Percentiles rank a stretch among this genome's conserved stretches.
Conservation (phyloP, 2,888 invertebrate genomes). For the Ctenicera cuprea region DNA sequence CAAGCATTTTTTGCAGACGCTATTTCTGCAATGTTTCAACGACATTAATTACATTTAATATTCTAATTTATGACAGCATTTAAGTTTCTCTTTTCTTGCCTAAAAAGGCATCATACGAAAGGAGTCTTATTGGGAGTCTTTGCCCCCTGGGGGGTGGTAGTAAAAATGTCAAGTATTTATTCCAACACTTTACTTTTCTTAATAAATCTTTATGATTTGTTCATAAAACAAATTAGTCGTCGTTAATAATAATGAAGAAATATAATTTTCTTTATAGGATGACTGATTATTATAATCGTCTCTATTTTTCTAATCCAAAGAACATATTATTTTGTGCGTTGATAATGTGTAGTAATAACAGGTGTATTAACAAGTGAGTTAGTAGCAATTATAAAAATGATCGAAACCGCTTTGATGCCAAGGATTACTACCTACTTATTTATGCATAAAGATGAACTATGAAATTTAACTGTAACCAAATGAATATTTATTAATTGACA, state of each 20-base stretch:
- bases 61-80: background rate
- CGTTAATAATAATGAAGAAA: too few relatives aligned
- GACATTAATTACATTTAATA: too few relatives aligned
- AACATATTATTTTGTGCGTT: constrained; percentile 1
- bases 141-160: background rate
- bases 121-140: background rate
- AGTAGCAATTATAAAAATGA: constrained; percentile 42
- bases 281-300: background rate
- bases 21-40: background rate
- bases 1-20: background rate
- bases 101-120: constrained; percentile 2
- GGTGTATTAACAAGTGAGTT: constrained; percentile 20
- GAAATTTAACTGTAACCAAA: constrained; percentile 25
- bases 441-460: constrained; percentile 22
- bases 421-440: constrained; percentile 35
- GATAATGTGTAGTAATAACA: constrained; percentile 18
- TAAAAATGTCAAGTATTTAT: constrained; percentile 13
- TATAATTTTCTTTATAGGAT: too few relatives aligned
- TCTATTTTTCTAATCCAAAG: background rate
- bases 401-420: constrained; percentile 42
- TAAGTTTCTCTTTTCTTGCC: constrained; percentile 5
- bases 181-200: background rate
- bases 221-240: background rate
- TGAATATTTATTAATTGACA: constrained; percentile 22
- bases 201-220: background rate